phyloP scores from a whole-genome alignment of 2,113 vertebrate species.

The Microcebus griseorufus region DNA sequence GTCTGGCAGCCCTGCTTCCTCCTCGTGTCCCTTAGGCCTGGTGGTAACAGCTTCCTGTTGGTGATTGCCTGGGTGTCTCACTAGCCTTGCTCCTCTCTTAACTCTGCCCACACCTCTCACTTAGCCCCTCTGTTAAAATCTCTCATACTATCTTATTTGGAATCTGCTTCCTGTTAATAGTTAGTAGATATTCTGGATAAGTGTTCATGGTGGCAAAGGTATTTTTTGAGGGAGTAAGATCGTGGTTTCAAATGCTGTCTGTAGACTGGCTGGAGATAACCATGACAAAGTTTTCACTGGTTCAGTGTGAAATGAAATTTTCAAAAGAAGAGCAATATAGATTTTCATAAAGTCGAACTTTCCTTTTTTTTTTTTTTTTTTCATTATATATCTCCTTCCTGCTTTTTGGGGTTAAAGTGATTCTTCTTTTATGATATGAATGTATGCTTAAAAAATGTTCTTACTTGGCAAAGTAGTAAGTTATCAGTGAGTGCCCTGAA shows the following conservation, averaged over 20 bases:
- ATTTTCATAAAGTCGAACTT: neutral
- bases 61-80: neutral
- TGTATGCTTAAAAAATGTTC: neutral
- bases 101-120: neutral
- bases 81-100: neutral
- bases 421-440: neutral
- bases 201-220: neutral
- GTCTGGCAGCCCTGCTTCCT: neutral
- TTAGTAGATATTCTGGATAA: neutral
- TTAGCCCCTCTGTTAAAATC: neutral
- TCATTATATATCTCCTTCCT: neutral
- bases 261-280: neutral
- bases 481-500: neutral
- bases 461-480: constrained; percentile 24
- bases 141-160: neutral
- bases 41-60: neutral
- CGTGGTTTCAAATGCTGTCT: neutral
- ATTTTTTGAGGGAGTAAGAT: neutral
- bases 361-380: neutral
- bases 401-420: neutral
- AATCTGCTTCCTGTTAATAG: neutral
- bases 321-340: neutral
- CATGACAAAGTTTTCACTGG: neutral
- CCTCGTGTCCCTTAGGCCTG: neutral
- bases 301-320: neutral